These are phyloP conservation scores for Palythoa grandiflora DNA, from an alignment of 92 coral and sea anemone genomes.

Conservation along the genomic window DNA sequence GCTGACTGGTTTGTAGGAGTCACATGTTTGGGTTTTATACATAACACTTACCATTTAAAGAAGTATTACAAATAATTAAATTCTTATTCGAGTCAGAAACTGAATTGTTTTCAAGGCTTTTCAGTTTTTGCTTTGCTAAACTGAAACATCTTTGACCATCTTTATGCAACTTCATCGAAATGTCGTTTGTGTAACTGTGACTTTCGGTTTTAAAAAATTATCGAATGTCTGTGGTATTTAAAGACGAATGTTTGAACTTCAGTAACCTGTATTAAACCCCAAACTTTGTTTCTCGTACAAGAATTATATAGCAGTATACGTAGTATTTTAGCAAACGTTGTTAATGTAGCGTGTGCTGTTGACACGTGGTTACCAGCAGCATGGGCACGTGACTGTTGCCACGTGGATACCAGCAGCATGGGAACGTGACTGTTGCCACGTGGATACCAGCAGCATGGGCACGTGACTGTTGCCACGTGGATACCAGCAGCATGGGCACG, in stretches of 20 bases:
- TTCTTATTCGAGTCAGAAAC: background rate
- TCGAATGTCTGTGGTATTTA: background rate
- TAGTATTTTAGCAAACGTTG: background rate
- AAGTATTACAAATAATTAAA: background rate
- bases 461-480: background rate
- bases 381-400: background rate
- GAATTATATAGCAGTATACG: background rate
- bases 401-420: background rate
- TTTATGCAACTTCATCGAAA: background rate
- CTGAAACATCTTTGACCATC: background rate
- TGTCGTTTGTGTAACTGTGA: background rate
- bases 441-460: background rate
- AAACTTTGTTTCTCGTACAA: conserved; percentile 42
- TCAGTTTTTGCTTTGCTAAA: background rate
- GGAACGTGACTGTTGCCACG: background rate
- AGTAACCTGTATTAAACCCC: conserved; percentile 20
- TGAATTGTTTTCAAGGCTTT: background rate
- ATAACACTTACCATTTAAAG: background rate
- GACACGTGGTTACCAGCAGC: background rate
- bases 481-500: background rate
- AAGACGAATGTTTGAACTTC: background rate
- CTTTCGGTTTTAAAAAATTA: background rate
- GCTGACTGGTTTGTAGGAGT: conserved; percentile 4
- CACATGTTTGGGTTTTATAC: conserved; percentile 41
- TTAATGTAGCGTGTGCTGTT: background rate